Evolutionary conservation across 2,113 vertebrate genomes (phyloP), one percentile per base, ranked within the genome.

Genomic region (Dipodomys stephensi): DNA sequence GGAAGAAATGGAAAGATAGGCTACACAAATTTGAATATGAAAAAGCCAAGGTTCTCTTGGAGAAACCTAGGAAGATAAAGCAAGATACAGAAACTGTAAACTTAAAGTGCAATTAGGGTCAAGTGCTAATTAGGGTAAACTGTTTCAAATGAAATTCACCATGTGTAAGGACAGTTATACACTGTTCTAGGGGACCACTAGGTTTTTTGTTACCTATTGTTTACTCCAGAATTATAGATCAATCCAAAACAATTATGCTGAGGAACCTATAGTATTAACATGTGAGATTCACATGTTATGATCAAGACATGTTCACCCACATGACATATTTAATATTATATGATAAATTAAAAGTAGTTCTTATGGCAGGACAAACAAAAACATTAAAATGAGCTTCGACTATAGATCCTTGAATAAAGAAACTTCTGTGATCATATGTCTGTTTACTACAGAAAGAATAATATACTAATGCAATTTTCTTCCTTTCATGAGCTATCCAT

Each of bases 401-500:
- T 57, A 72, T 68, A 35, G 73, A 67, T 67, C 7, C 28, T 92
- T 83, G 46, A n/a, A 69, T 78, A 49, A 71, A 83, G 30, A 19
- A 57, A 64, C 0, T 39, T 79, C 22, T 79, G 15, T 68, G 39
- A 79, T 9, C 11, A 11, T 1, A 2, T 30, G 7, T 65, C 19
- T 80, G 35, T 39, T n/a, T 0, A 23, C 1, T 6, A 32, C 10
- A 69, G 53, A 76, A 60, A 72, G 10, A 60, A 1, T 83, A 79
- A 64, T 32, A n/a, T 35, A 1, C 23, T 88, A 87, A 97, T 18
- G 27, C 9, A 0, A 8, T 67, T 93, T 91, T 92, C 53, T 65
- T 95, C 16, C 92, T 93, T 96, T 15, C 72, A 39, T 46, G 76
- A 99, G 99, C 98, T 99, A 98, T 97, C 93, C 0, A 86, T 85